These are phyloP conservation scores for Anastrepha obliqua DNA, from an alignment of 1,140 invertebrate species.

Conservation along the genomic window DNA sequence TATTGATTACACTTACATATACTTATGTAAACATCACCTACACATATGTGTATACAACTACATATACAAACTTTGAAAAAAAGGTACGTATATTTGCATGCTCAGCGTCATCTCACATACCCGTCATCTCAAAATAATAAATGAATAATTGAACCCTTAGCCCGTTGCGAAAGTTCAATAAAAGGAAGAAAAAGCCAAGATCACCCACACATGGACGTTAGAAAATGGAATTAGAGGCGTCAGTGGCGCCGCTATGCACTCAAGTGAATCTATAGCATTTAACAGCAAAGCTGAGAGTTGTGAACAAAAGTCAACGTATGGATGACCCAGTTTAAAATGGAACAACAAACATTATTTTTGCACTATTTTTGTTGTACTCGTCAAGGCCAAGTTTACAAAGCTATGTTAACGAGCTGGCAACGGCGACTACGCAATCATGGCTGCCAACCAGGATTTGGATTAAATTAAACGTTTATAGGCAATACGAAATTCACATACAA, in stretches of 20 bases:
- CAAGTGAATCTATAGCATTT: background rate
- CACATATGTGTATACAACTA: too few species aligned
- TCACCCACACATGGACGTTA: background rate
- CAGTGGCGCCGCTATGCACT: background rate
- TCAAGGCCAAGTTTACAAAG: constrained; percentile 42
- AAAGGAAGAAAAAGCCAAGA: background rate
- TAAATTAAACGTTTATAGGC: constrained; percentile 5
- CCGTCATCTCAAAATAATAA: too few species aligned
- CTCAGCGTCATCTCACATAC: background rate
- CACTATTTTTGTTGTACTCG: background rate
- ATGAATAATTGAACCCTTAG: too few species aligned
- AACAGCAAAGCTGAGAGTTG: background rate
- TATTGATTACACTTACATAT: constrained; percentile 1
- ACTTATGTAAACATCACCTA: background rate
- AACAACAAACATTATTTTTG: background rate
- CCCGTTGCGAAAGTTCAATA: too few species aligned
- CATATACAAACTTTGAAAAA: background rate
- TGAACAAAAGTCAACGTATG: background rate
- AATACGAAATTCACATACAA: background rate
- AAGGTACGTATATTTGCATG: background rate
- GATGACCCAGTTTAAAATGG: constrained; percentile 24
- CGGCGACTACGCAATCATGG: background rate
- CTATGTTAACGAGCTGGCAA: background rate
- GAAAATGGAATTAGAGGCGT: background rate
- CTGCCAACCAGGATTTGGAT: background rate